Percentiles rank a stretch among this genome's conserved stretches.
phyloP scores from a whole-genome alignment of 2,888 invertebrate species.

The Salpingus planirostris region DNA sequence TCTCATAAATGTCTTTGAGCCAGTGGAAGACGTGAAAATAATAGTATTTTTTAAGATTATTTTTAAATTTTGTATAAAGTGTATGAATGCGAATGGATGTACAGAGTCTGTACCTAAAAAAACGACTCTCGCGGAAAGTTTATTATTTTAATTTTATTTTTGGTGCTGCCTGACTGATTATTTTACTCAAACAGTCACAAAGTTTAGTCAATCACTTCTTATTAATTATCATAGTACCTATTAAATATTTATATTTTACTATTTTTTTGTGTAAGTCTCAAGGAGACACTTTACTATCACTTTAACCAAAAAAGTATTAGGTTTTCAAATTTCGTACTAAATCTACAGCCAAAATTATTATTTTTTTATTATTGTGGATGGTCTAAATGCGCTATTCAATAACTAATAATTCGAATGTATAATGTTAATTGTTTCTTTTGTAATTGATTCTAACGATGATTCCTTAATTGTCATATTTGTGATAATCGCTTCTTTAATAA shows the following conservation, averaged over 20 bases:
- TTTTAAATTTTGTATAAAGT: constrained; percentile 40
- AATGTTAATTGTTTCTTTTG: constrained; percentile 26
- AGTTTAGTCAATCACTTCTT: constrained; percentile 39
- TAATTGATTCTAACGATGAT: constrained; percentile 37
- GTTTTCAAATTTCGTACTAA: constrained; percentile 9
- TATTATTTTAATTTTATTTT: too few relatives aligned
- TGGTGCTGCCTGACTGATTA: constrained; percentile 43
- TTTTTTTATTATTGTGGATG: constrained; percentile 14
- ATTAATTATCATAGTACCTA: constrained; percentile 24
- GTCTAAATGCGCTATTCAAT: constrained; percentile 23
- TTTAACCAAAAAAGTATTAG: constrained; percentile 22
- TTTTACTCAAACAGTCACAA: constrained; percentile 34
- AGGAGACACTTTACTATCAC: constrained; percentile 23
- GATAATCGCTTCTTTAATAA: constrained; percentile 46
- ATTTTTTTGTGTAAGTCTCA: constrained; percentile 27
- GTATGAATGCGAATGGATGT: constrained; percentile 35
- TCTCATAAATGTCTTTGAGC: constrained; percentile 24
- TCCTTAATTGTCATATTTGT: constrained; percentile 44
- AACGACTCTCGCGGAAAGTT: too few relatives aligned
- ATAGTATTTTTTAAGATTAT: constrained; percentile 25
- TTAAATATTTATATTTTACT: constrained; percentile 15
- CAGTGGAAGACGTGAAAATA: constrained; percentile 38
- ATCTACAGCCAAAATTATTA: constrained; percentile 4
- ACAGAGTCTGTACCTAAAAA: constrained; percentile 27
- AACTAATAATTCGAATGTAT: constrained; percentile 32